These are phyloP conservation scores for Camelus dromedarius DNA, from an alignment of 2,113 vertebrate species.

Conservation along the genomic window DNA sequence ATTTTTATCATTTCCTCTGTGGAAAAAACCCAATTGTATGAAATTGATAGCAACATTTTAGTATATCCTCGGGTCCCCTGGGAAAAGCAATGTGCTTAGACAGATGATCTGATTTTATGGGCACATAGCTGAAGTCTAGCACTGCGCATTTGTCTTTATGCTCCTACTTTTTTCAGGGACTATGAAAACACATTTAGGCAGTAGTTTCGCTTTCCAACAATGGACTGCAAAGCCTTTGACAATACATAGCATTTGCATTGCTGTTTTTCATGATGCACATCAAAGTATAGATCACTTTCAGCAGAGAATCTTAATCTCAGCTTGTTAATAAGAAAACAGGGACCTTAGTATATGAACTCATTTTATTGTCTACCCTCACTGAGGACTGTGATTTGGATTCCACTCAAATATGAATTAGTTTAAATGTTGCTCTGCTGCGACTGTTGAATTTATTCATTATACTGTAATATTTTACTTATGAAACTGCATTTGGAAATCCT, in stretches of 20 bases:
- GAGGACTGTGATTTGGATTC: conserved; percentile 71
- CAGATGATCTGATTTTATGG: conserved; percentile 84
- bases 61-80: conserved; percentile 75
- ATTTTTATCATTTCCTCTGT: conserved; percentile 85
- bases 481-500: conserved; percentile 75
- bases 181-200: conserved; percentile 78
- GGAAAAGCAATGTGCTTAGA: conserved; percentile 82
- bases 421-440: conserved; percentile 64
- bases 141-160: conserved; percentile 82
- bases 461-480: conserved; percentile 70
- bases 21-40: conserved; percentile 79
- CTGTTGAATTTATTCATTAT: conserved; percentile 72
- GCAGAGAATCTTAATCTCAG: conserved; percentile 59
- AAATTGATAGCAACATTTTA: conserved; percentile 86
- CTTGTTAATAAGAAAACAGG: conserved; percentile 72
- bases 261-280: conserved; percentile 68
- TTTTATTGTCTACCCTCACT: conserved; percentile 56
- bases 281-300: conserved; percentile 63
- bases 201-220: conserved; percentile 70
- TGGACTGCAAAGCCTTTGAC: conserved; percentile 62
- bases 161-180: conserved; percentile 77
- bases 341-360: conserved; percentile 64
- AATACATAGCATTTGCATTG: conserved; percentile 67
- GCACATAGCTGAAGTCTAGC: conserved; percentile 76
- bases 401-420: conserved; percentile 71